Conservation (phyloP, 2,888 invertebrate genomes). For the Cecidostiba fungosa region DNA sequence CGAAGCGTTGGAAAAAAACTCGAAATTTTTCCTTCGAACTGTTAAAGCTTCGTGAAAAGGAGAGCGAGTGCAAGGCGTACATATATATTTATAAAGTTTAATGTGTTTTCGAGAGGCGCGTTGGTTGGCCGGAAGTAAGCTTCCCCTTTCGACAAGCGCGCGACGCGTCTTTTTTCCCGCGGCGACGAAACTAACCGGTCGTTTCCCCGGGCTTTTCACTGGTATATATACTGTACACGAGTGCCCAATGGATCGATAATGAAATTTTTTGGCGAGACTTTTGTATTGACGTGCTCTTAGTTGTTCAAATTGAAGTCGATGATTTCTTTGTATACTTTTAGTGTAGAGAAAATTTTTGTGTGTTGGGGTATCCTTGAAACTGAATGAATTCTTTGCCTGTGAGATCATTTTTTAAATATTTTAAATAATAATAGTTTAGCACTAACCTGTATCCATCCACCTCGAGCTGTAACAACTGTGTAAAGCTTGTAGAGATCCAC, state of each 20-base stretch:
- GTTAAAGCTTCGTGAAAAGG: background rate
- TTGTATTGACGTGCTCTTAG: background rate
- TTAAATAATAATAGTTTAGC: background rate
- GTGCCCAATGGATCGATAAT: constrained; percentile 55
- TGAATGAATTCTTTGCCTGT: background rate
- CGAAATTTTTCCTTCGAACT: background rate
- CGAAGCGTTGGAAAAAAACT: background rate
- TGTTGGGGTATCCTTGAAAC: constrained; percentile 27
- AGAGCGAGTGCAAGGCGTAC: background rate
- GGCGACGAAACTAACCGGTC: constrained; percentile 25
- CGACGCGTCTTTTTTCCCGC: constrained; percentile 12
- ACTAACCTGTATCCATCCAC: constrained; percentile 96
- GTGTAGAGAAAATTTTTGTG: background rate
- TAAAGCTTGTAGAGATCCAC: constrained; percentile 96
- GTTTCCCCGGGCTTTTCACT: constrained; percentile 37
- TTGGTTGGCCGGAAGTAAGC: constrained; percentile 46
- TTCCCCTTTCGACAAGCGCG: constrained; percentile 43
- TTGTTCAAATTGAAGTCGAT: background rate
- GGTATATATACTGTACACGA: too few relatives aligned
- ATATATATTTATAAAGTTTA: background rate
- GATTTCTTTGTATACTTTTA: background rate
- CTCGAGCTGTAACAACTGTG: constrained; percentile 93
- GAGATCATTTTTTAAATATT: background rate
- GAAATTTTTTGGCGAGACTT: constrained; percentile 37
- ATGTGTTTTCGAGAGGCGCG: constrained; percentile 1